Percentiles rank a stretch among this genome's conserved stretches.
Evolutionary conservation across 2,797 vertebrate species (phyloP).

Genomic region (Propithecus perrieri): DNA sequence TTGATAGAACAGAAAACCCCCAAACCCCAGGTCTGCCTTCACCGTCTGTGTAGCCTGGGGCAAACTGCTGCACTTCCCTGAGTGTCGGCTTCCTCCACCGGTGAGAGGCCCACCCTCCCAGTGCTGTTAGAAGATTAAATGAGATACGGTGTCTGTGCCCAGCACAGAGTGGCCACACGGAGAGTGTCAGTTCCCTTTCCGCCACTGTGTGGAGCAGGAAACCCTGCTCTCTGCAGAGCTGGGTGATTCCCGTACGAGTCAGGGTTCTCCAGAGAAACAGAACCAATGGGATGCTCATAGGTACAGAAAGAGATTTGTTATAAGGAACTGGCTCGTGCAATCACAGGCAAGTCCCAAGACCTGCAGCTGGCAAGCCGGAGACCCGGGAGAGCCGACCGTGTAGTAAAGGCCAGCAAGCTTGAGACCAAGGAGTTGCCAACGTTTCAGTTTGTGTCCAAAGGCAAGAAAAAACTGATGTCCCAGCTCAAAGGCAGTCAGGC

Average conservation of each 20-base stretch:
- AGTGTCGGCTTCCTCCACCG: background rate
- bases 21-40: background rate
- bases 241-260: background rate
- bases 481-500: background rate
- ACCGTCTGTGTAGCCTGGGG: background rate
- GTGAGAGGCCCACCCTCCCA: rapidly evolving
- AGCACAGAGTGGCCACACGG: background rate
- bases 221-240: background rate
- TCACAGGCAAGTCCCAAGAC: too few relatives aligned
- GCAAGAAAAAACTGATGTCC: background rate
- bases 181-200: background rate
- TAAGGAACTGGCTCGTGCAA: background rate
- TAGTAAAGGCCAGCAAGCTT: background rate
- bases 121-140: background rate
- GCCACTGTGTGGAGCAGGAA: background rate
- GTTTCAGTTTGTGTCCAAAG: background rate
- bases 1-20: background rate
- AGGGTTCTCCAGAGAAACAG: background rate
- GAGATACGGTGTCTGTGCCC: background rate
- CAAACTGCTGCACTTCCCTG: background rate
- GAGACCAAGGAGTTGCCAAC: background rate
- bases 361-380: background rate
- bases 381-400: background rate
- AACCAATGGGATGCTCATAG: background rate
- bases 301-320: background rate